phyloP scores from a whole-genome alignment of 2,113 vertebrate genomes.

The Pipra filicauda region DNA sequence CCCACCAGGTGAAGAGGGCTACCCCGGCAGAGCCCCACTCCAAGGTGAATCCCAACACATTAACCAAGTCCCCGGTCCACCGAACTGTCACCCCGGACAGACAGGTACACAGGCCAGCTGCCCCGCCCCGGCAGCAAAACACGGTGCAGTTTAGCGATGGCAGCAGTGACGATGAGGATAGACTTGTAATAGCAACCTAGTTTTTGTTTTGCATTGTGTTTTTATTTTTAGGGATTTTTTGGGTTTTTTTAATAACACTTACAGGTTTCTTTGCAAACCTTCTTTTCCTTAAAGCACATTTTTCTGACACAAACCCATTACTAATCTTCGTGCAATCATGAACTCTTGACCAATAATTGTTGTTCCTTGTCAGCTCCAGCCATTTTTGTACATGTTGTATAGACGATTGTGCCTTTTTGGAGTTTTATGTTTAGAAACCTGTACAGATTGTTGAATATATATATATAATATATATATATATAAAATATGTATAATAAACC shows the following conservation, averaged over 20 bases:
- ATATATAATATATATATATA: slow-evolving; percentile 76
- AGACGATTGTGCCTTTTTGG: slow-evolving; percentile 98
- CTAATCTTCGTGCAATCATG: slow-evolving; percentile 95
- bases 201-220: slow-evolving; percentile 66
- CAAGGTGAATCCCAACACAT: not conserved
- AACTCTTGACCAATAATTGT: slow-evolving; percentile 93
- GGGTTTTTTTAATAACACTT: slow-evolving; percentile 82
- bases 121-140: slow-evolving; percentile 71
- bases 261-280: slow-evolving; percentile 83
- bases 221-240: slow-evolving; percentile 26
- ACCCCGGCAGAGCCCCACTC: not conserved
- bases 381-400: slow-evolving; percentile 99
- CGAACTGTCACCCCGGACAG: slow-evolving; percentile 36
- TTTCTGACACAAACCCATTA: slow-evolving; percentile 89
- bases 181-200: slow-evolving; percentile 95
- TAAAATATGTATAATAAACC: slow-evolving; percentile 84
- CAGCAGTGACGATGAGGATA: slow-evolving; percentile 95
- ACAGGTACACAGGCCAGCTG: slow-evolving; percentile 43
- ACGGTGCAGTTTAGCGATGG: slow-evolving; percentile 83
- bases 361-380: slow-evolving; percentile 86
- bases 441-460: slow-evolving; percentile 92
- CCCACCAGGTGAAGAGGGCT: slow-evolving; percentile 10
- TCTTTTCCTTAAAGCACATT: slow-evolving; percentile 94
- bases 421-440: slow-evolving; percentile 93
- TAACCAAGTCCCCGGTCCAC: not conserved